Percentiles rank a stretch among this genome's conserved stretches.
phyloP scores from a whole-genome alignment of 2,888 invertebrate genomes.

The Pollenia labialis region DNA sequence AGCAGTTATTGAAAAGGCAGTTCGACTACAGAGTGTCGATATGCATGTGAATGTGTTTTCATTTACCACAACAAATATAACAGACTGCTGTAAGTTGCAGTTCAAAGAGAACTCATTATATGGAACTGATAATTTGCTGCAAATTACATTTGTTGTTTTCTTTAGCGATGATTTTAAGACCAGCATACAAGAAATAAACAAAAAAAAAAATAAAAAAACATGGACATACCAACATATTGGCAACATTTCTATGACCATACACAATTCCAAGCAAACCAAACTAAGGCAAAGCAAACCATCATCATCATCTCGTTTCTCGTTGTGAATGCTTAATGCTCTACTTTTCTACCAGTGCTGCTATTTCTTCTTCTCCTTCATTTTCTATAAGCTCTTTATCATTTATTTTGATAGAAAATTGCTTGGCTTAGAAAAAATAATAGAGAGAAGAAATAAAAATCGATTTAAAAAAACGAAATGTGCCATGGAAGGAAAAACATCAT shows the following conservation, averaged over 20 bases:
- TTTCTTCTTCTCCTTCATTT: conserved; percentile 14
- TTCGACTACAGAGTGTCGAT: neutral
- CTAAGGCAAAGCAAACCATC: conserved; percentile 48
- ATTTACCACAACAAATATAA: conserved; percentile 18
- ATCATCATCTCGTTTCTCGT: conserved; percentile 31
- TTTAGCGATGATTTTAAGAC: conserved; percentile 47
- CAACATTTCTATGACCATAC: conserved; percentile 65
- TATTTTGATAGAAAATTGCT: conserved; percentile 66
- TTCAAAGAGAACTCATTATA: conserved; percentile 63
- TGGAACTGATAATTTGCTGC: conserved; percentile 70
- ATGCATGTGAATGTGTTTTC: conserved; percentile 16
- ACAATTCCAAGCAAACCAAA: conserved; percentile 26
- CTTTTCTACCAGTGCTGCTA: conserved; percentile 46
- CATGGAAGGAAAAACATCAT: conserved; percentile 30
- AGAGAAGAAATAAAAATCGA: neutral
- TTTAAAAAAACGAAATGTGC: neutral
- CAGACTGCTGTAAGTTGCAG: neutral
- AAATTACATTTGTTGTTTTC: conserved; percentile 69
- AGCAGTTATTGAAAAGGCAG: conserved; percentile 1
- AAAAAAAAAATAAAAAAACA: conserved; percentile 3
- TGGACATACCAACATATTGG: conserved; percentile 54
- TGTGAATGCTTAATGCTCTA: conserved; percentile 65
- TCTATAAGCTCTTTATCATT: conserved; percentile 55
- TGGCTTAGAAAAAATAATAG: conserved; percentile 51
- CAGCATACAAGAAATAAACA: conserved; percentile 11